These are phyloP conservation scores for Himalopsyche kuldschensis DNA, from an alignment of 2,888 invertebrate species.

Conservation along the genomic window DNA sequence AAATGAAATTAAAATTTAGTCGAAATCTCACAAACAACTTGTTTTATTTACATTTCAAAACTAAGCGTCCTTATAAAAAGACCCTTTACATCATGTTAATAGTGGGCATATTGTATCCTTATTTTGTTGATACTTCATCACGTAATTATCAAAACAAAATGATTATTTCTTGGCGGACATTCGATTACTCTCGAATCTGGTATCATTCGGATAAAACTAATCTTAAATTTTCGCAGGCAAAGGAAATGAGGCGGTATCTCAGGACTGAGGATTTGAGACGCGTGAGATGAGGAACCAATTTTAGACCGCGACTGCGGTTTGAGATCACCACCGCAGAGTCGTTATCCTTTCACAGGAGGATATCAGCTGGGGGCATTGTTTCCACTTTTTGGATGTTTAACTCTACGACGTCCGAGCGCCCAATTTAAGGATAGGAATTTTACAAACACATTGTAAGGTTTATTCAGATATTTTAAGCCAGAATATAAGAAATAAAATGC, in stretches of 20 bases:
- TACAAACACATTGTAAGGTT: no score
- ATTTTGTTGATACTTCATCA: no score
- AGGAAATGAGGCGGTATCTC: neutral
- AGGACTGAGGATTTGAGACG: neutral
- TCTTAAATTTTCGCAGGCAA: neutral
- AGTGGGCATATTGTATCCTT: no score
- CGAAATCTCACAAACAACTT: no score
- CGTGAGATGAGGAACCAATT: neutral
- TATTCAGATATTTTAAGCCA: no score
- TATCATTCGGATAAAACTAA: neutral
- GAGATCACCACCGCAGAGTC: constrained; percentile 5
- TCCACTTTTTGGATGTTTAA: constrained; percentile 4
- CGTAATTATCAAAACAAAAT: neutral
- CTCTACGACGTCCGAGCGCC: neutral
- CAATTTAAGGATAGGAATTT: neutral
- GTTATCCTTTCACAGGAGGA: constrained; percentile 9
- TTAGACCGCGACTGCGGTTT: neutral
- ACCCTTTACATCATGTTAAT: no score
- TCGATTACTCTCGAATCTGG: neutral
- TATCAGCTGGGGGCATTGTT: constrained; percentile 20
- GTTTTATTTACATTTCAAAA: no score
- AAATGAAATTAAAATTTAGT: no score
- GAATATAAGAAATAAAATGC: no score
- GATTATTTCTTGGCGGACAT: neutral
- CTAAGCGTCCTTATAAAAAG: no score